These are phyloP conservation scores for Rhadina sibilatrix DNA, from an alignment of 2,113 vertebrate species.

Conservation along the genomic window DNA sequence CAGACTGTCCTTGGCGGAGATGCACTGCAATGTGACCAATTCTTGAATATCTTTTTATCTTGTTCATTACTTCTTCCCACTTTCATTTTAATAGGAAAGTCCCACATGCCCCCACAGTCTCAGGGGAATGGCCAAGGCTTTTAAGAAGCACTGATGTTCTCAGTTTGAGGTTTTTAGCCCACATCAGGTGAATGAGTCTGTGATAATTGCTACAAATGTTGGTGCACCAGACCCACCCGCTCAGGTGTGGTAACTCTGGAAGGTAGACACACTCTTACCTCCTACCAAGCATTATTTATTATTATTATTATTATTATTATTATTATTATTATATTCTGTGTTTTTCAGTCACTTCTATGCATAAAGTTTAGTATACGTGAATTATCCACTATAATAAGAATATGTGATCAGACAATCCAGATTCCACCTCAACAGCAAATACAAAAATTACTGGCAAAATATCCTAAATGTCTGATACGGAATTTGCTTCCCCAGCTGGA, in stretches of 20 bases:
- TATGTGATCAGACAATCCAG: neutral
- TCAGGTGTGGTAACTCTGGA: neutral
- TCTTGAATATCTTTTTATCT: neutral
- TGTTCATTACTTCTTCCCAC: neutral
- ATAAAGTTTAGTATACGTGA: neutral
- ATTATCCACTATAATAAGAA: neutral
- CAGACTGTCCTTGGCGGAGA: neutral
- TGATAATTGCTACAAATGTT: neutral
- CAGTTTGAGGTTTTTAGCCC: neutral
- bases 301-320: too few relatives aligned
- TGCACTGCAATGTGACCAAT: neutral
- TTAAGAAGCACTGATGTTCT: neutral
- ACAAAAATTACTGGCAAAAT: neutral
- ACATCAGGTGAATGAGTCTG: neutral
- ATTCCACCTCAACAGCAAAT: neutral
- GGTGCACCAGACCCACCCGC: neutral
- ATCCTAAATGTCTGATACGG: neutral
- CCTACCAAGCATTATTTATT: neutral
- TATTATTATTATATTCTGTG: neutral
- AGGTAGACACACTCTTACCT: neutral
- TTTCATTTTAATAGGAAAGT: neutral
- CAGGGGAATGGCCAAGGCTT: neutral
- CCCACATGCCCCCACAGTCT: neutral
- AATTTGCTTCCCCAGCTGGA: neutral
- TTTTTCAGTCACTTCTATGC: neutral